Evolutionary conservation across 2,113 vertebrate genomes (phyloP).

Genomic region (Gallinago jamesoni): DNA sequence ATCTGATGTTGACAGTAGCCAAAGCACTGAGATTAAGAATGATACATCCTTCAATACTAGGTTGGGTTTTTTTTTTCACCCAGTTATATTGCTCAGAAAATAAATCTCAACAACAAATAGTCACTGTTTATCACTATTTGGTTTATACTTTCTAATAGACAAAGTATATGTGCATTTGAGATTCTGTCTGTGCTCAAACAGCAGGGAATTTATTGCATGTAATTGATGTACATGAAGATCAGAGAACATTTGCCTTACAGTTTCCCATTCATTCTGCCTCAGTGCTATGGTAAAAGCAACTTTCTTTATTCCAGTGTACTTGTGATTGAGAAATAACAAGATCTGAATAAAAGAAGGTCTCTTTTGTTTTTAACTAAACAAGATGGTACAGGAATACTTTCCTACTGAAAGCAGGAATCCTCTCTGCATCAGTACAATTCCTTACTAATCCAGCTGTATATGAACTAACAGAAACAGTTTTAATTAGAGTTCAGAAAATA

Average conservation of each 20-base stretch:
- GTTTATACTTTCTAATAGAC: slow-evolving; percentile 80
- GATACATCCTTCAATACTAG: slow-evolving; percentile 75
- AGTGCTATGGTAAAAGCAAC: slow-evolving; percentile 12
- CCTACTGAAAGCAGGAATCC: neutral
- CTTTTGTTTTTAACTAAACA: neutral
- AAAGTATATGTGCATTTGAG: slow-evolving; percentile 74
- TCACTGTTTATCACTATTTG: slow-evolving; percentile 72
- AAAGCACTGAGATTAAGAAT: slow-evolving; percentile 81
- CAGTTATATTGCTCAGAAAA: slow-evolving; percentile 73
- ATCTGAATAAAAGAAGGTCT: neutral
- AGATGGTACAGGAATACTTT: neutral
- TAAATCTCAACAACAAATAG: slow-evolving; percentile 81
- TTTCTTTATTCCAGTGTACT: slow-evolving; percentile 5
- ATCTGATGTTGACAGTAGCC: slow-evolving; percentile 77
- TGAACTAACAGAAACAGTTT: neutral
- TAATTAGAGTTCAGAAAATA: neutral
- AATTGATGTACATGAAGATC: slow-evolving; percentile 70
- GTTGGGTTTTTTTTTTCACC: slow-evolving; percentile 37
- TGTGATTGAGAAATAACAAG: slow-evolving; percentile 2
- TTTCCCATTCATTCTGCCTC: slow-evolving; percentile 61
- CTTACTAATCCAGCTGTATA: neutral
- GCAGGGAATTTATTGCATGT: slow-evolving; percentile 72
- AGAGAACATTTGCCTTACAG: slow-evolving; percentile 68
- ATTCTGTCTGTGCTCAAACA: slow-evolving; percentile 68
- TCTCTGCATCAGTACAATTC: neutral